Conservation (phyloP, 2,888 invertebrate genomes). For the Euzophera pinguis region DNA sequence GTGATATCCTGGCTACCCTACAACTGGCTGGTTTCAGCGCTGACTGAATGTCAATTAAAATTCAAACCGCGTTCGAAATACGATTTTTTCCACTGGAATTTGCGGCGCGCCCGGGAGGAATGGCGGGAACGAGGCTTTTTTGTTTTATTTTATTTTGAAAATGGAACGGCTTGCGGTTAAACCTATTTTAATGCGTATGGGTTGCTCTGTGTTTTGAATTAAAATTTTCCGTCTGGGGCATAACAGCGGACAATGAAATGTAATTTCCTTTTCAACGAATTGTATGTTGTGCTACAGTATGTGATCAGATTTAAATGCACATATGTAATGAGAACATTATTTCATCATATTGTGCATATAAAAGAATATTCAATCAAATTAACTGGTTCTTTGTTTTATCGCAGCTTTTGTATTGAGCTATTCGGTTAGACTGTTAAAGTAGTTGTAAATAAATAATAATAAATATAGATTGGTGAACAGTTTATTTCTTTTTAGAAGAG, state of each 20-base stretch:
- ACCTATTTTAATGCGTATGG: constrained; percentile 78
- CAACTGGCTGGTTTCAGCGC: constrained; percentile 39
- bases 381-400: too few species aligned
- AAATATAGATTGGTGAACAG: too few species aligned
- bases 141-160: constrained; percentile 75
- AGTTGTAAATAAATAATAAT: too few species aligned
- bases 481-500: too few species aligned
- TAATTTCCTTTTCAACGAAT: constrained; percentile 63
- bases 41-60: constrained; percentile 78
- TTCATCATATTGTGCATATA: not conserved
- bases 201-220: constrained; percentile 75
- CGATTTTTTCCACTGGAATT: constrained; percentile 79
- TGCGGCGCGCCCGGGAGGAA: constrained; percentile 73
- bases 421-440: too few species aligned
- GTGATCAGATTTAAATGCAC: constrained; percentile 11
- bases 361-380: not conserved
- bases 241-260: constrained; percentile 65
- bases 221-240: constrained; percentile 53
- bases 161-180: constrained; percentile 76
- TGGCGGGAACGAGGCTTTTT: constrained; percentile 76
- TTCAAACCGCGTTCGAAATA: constrained; percentile 80
- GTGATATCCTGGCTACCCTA: constrained; percentile 38
- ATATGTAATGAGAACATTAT: constrained; percentile 7
- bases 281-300: constrained; percentile 16
- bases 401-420: too few species aligned